phyloP scores from a whole-genome alignment of 2,113 vertebrate genomes.

The Rhea pennata region DNA sequence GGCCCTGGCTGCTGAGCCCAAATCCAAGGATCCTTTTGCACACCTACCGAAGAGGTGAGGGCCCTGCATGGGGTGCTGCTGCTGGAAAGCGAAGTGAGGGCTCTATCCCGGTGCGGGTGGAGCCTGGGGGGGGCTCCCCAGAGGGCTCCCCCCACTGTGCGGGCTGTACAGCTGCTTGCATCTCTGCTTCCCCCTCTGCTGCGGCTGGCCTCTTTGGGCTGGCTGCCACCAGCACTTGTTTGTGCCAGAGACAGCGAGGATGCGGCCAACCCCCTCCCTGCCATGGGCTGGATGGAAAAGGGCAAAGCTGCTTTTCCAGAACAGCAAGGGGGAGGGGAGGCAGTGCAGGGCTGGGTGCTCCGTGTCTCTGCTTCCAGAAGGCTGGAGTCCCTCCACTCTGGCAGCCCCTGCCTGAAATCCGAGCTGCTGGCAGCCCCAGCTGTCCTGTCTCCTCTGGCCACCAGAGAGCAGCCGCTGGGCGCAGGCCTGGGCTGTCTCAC shows the following conservation, averaged over 20 bases:
- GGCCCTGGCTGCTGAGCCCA: constrained; percentile 87
- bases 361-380: background rate
- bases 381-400: background rate
- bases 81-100: too few relatives aligned
- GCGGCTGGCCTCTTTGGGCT: background rate
- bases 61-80: too few relatives aligned
- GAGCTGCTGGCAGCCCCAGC: background rate
- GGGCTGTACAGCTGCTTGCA: too few relatives aligned
- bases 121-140: too few relatives aligned
- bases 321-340: constrained; percentile 18
- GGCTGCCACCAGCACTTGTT: background rate
- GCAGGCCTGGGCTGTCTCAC: background rate
- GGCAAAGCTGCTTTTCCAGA: background rate
- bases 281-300: background rate
- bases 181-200: background rate
- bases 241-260: background rate
- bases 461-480: background rate
- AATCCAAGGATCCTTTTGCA: constrained; percentile 92
- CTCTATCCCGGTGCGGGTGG: background rate
- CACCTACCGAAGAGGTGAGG: constrained; percentile 88
- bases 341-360: background rate
- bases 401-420: background rate
- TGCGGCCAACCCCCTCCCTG: background rate
- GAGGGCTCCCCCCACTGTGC: too few relatives aligned
- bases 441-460: background rate